Evolutionary conservation across 2,888 invertebrate genomes (phyloP), one percentile per base, ranked within the genome.

Genomic region (Thereva unica): DNA sequence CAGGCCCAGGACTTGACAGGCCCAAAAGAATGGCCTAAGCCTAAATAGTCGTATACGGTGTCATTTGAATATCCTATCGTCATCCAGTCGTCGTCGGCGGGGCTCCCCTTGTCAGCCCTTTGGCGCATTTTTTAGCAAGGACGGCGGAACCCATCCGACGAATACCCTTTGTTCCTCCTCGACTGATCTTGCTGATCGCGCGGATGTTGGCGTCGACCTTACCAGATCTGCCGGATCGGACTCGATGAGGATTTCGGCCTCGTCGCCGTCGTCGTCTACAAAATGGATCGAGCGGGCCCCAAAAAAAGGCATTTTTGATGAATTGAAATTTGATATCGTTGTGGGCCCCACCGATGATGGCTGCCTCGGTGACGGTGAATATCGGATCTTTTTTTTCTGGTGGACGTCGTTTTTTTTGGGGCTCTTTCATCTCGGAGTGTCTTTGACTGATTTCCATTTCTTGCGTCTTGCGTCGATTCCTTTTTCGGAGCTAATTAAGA

Each of bases 171-270:
- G 61, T 61, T 23, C 23, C 40, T 41, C 41, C n/a, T 10, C 7
- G 34, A 10, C 35, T 38, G 34, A 5, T 61, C 50, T 61, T 34
- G 35, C 12, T 41, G 61, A 61, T 61, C 61, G 40, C 50, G 50
- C 61, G 61, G 61, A 61, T 61, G 61, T 50, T 61, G 61, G 41
- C 50, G 61, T 61, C 61, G 61, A 61, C 23, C 61, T 50, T 49
- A 12, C 40, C 61, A 61, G 50, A 50, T 23, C 61, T 50, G 40
- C 23, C 23, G 57, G 57, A 59, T 59, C 2, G 37, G 7, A 8
- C 47, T 50, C 61, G 50, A 61, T 61, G 50, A 61, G 50, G 49
- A 61, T n/a, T n/a, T n/a, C n/a, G 61, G 50, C 40, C 49, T 61
- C 50, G 49, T 61, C 50, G 10, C 23, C 23, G 23, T 23, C 23